phyloP scores from a whole-genome alignment of 92 coral and sea anemone species.

The Zoanthus gigantus region DNA sequence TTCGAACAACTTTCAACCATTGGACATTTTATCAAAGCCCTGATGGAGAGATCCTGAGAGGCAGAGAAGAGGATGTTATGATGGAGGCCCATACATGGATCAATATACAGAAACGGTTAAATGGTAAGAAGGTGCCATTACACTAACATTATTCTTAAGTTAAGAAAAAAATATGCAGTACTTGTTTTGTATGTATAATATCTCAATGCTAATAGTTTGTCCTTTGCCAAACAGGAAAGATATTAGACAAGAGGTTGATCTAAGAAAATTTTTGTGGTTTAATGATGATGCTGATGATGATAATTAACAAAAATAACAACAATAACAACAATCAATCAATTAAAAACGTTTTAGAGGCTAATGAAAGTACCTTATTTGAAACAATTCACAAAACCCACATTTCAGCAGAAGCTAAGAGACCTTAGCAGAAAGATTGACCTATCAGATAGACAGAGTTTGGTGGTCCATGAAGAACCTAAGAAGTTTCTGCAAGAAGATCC shows the following conservation, averaged over 20 bases:
- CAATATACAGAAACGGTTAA: slow-evolving; percentile 20
- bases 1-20: neutral
- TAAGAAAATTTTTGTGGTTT: neutral
- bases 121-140: neutral
- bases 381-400: slow-evolving; percentile 27
- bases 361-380: neutral
- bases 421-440: slow-evolving; percentile 16
- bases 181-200: neutral
- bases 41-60: slow-evolving; percentile 32
- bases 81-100: slow-evolving; percentile 10
- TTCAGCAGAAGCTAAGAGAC: slow-evolving; percentile 29
- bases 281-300: neutral
- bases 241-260: neutral
- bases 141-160: neutral
- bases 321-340: neutral
- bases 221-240: neutral
- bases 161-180: neutral
- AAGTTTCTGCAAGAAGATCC: slow-evolving; percentile 14
- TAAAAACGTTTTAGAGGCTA: neutral
- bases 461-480: slow-evolving; percentile 45
- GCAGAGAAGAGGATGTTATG: slow-evolving; percentile 23
- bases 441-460: slow-evolving; percentile 38
- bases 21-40: slow-evolving; percentile 10
- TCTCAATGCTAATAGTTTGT: slow-evolving; percentile 15
- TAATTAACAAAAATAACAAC: neutral